These are phyloP conservation scores for Thripadectes ignobilis DNA, from an alignment of 2,797 vertebrate species.

Conservation along the genomic window DNA sequence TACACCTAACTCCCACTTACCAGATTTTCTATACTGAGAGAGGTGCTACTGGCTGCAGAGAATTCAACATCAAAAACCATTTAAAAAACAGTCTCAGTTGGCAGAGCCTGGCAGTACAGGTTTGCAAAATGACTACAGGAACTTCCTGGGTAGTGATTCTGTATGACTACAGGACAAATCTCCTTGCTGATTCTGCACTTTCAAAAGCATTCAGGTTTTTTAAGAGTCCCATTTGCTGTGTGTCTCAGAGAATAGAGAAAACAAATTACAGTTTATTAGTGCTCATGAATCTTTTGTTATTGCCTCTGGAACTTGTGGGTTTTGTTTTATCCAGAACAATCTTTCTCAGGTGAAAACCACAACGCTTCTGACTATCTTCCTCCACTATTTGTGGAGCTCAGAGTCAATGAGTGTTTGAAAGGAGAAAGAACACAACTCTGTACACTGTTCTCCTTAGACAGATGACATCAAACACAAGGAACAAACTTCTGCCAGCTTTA, in stretches of 20 bases:
- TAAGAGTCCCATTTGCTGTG: not conserved
- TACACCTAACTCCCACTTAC: conserved; percentile 70
- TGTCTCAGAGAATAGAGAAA: not conserved
- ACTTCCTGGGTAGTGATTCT: conserved; percentile 11
- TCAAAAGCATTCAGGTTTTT: conserved; percentile 17
- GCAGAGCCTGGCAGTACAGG: not conserved
- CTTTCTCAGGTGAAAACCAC: not conserved
- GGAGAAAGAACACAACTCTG: not conserved
- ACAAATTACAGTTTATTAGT: not conserved
- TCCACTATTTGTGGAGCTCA: not conserved
- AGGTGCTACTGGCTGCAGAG: conserved; percentile 5
- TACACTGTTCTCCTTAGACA: not conserved
- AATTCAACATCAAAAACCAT: not conserved
- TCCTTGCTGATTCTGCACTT: conserved; percentile 7
- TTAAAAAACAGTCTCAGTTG: not conserved
- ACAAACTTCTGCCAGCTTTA: not conserved
- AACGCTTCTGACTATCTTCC: not conserved
- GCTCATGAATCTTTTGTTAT: not conserved
- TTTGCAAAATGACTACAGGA: not conserved
- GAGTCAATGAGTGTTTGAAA: not conserved
- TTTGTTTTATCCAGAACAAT: not conserved
- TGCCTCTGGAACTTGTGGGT: not conserved
- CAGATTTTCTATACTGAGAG: conserved; percentile 57
- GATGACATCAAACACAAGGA: not conserved
- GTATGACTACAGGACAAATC: not conserved